Conservation (phyloP, 2,797 vertebrate genomes). For the Tachyglossus aculeatus region DNA sequence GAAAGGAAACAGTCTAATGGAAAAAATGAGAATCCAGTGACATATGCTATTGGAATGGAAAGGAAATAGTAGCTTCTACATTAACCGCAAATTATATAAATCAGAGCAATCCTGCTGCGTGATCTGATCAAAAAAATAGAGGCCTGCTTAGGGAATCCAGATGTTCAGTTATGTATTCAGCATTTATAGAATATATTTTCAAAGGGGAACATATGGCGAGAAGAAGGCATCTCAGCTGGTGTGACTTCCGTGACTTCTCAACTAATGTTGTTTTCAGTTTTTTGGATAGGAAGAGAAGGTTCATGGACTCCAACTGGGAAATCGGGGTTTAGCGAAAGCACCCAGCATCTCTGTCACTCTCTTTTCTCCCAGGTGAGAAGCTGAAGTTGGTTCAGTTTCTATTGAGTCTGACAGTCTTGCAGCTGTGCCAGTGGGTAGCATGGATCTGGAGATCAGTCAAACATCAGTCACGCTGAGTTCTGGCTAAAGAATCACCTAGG, state of each 20-base stretch:
- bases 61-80: not conserved
- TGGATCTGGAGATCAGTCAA: too few relatives aligned
- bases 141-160: not conserved
- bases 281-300: not conserved
- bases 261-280: not conserved
- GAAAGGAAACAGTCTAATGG: too few relatives aligned
- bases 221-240: not conserved
- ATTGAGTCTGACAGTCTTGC: too few relatives aligned
- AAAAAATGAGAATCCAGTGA: not conserved
- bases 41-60: not conserved
- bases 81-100: not conserved
- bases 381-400: too few relatives aligned
- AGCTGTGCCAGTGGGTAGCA: too few relatives aligned
- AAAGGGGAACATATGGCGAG: not conserved
- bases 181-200: not conserved
- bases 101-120: not conserved
- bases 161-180: not conserved
- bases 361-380: too few relatives aligned
- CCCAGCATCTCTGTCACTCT: too few relatives aligned
- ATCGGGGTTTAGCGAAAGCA: too few relatives aligned
- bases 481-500: too few relatives aligned
- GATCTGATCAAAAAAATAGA: not conserved
- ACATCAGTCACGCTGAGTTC: too few relatives aligned
- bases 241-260: not conserved
- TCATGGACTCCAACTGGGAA: too few relatives aligned